Percentiles rank a stretch among this genome's conserved stretches.
phyloP scores from a whole-genome alignment of 2,888 invertebrate genomes.

The Ferrisia virgata region DNA sequence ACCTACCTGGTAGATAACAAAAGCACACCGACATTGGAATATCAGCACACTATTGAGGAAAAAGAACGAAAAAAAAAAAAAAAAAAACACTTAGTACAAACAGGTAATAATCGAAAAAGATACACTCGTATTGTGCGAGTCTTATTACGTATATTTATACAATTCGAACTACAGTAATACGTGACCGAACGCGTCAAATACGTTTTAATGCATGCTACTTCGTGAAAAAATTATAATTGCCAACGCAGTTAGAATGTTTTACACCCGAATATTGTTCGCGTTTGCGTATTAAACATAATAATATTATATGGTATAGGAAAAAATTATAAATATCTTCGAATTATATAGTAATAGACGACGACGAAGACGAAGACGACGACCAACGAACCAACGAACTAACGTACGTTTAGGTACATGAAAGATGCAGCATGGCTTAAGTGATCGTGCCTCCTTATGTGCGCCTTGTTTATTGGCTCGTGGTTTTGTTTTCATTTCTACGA shows the following conservation, averaged over 20 bases:
- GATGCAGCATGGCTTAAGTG: background rate
- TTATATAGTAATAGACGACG: background rate
- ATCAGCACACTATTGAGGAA: too few relatives aligned
- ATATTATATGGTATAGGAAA: too few relatives aligned
- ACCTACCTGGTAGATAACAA: background rate
- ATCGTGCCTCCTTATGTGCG: background rate
- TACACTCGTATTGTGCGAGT: too few relatives aligned
- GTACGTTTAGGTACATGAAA: too few relatives aligned
- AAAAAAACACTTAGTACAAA: background rate
- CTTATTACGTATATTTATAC: too few relatives aligned
- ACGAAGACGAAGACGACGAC: too few relatives aligned
- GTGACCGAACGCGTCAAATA: background rate
- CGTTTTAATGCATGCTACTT: background rate
- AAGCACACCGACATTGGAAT: background rate
- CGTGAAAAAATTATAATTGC: background rate
- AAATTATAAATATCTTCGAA: conserved; percentile 10
- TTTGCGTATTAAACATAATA: background rate
- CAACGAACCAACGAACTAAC: too few relatives aligned
- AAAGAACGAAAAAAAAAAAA: too few relatives aligned
- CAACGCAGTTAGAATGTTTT: conserved; percentile 8
- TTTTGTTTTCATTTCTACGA: background rate
- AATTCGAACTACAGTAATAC: background rate
- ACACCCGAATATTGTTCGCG: background rate
- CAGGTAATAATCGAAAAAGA: background rate
- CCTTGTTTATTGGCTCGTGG: background rate